Evolutionary conservation across 2,113 vertebrate species (phyloP).

Genomic region (Microcebus jonahi): DNA sequence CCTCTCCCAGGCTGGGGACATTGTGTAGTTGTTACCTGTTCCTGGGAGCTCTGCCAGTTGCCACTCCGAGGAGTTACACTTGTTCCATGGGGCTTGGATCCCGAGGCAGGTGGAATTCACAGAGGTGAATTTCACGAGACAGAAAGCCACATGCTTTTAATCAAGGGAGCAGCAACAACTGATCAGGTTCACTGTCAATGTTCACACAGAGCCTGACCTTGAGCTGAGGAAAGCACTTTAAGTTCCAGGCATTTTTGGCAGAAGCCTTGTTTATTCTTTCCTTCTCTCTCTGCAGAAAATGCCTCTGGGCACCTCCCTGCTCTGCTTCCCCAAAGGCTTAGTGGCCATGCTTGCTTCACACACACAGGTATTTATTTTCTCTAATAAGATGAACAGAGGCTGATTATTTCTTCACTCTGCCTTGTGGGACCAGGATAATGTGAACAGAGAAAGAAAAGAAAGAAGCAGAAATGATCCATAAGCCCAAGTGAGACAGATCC

Average conservation of each 20-base stretch:
- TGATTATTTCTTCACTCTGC: background rate
- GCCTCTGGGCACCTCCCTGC: slow-evolving; percentile 26
- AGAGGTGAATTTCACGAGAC: background rate
- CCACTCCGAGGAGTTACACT: slow-evolving; percentile 18
- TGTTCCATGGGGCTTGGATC: background rate
- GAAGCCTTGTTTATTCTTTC: slow-evolving; percentile 13
- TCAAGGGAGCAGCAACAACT: background rate
- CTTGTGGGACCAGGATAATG: background rate
- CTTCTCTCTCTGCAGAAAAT: slow-evolving; percentile 59
- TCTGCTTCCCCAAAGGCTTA: background rate
- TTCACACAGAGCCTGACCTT: slow-evolving; percentile 28
- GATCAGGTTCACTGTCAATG: background rate
- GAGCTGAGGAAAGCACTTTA: background rate
- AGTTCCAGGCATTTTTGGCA: slow-evolving; percentile 69
- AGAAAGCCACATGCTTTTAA: background rate
- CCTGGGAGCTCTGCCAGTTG: background rate
- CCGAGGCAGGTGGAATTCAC: background rate
- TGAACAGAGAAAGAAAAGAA: slow-evolving; percentile 6
- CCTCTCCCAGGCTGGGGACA: background rate
- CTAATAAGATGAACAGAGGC: slow-evolving; percentile 16
- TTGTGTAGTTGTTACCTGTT: background rate
- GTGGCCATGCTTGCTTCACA: background rate
- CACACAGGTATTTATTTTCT: slow-evolving; percentile 46
- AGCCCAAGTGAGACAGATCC: background rate
- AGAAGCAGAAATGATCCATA: background rate